Base-by-base conservation (phyloP, 2,888 invertebrate species). In the Anagyrus pseudococci region DNA sequence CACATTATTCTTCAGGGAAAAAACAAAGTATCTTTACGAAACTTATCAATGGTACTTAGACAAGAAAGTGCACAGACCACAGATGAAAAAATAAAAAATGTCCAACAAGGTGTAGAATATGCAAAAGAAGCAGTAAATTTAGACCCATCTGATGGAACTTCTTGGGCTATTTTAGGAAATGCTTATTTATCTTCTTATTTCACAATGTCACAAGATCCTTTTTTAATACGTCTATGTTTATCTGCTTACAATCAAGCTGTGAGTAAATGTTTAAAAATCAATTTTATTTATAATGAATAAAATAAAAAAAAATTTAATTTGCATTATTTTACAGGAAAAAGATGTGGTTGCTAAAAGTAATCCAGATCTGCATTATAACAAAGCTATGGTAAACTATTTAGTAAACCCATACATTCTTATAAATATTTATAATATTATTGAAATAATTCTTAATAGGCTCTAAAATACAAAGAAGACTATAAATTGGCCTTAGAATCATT, bases 91-190 rank as follows among this genome's bases (percentile, higher is more conserved):
- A 79, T 84, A 17, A 83, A 86, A 43, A 86, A 88, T 69, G 85
- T 93, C 17, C 83, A 89, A 58, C 86, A 87, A 70, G 92, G 93
- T 65, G 86, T 94, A 0, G 87, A 87, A 54, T 85, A 89, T 71
- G 94, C 94, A 0, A 92, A 91, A 77, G 92, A 93, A 73, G 93
- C 94, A 0, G 89, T 95, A 0, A 85, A 89, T 50, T 78, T 91
- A 29, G 92, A 94, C 75, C 85, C 89, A 8, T 83, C 84, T 54
- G 94, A 94, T 82, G 93, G 94, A 1, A 83, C 87, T 7, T 94
- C 94, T 0, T 95, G 95, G 94, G 85, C 88, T 55, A 87, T 93
- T 57, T 82, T 94, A 52, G 95, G 93, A 25, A 95, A 94, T 82
- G 92, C 94, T 0, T 91, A 93, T 77, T 80, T 94, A 63, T 90